Evolutionary conservation across 2,797 vertebrate genomes (phyloP), one percentile per base, ranked within the genome.

Genomic region (Manis crassicaudata): DNA sequence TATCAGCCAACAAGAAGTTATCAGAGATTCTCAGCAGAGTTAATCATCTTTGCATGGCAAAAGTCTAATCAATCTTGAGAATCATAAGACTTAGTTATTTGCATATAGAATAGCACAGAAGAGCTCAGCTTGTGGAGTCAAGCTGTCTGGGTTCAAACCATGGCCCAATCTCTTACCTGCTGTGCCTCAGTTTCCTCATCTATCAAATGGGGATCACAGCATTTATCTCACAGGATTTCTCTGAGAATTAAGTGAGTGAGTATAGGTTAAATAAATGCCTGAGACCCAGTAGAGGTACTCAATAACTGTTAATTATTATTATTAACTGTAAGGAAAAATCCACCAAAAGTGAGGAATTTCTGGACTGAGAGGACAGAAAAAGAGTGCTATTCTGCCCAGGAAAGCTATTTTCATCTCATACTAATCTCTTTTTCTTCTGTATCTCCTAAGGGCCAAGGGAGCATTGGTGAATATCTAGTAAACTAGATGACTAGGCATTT

Each of bases 211-310:
- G 23, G n/a, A 46, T 46, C 54, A 18, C 5, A 13, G 3, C 5
- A 43, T 13, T 23, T n/a, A n/a, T 54, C 70, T 76, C 60, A 83
- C 3, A 37, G 70, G 63, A 72, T 62, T 92, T 82, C 91, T 67
- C 82, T 76, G 58, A 95, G 68, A 82, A 65, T 92, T 68, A 92
- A 95, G 84, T 77, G 76, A 87, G 14, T 37, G 68, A 94, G 14
- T 37, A 3, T 16, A 18, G 37, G 13, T 76, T 25, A 92, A 93
- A 81, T 63, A 92, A 93, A 81, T 63, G 46, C 56, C 21, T 72
- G 50, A 67, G 75, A 92, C 32, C 37, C 40, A 40, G 32, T 35
- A 72, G 46, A 46, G 62, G 60, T 35, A 1, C 16, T 88, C 68
- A 63, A 27, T 50, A 92, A 77, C 52, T 56, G 46, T n/a, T 68